Base-by-base conservation (phyloP, 2,113 vertebrate genomes). In the Oophaga pumilio region DNA sequence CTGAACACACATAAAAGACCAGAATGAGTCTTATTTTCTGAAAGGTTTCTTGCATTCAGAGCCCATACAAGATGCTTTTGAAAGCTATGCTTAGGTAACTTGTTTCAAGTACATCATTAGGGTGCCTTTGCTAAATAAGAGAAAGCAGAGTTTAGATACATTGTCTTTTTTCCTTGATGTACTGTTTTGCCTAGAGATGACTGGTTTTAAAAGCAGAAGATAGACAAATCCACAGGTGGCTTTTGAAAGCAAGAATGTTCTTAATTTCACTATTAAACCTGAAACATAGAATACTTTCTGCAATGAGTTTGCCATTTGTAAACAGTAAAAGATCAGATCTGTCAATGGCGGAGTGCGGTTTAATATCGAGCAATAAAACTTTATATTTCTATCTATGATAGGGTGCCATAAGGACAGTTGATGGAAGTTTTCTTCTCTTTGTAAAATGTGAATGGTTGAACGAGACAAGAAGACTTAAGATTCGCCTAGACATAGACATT, bases 51-150 rank as follows among this genome's bases (percentile, higher is more conserved):
- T 76, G 80, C 62, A 84, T 88, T 88, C 87, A 88, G 60, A 43
- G 56, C 43, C 43, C 68, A 76, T 69, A 84, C 87, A 84, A 84
- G 87, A 88, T 88, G 87, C 87, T 88, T 77, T 84, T 88, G 71
- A 84, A 88, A 84, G 80, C 80, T 66, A 18, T 68, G 73, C 80
- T 74, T 84, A 84, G 87, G 4, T 85, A 89, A 92, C 89, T 93
- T 91, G 88, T 91, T 89, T 84, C 22, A 68, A 91, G 56, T 88
- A 91, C 1, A 74, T 89, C 92, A 89, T 77, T 87, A 84, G 91
- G 89, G 85, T 24, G 81, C 66, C 71, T 84, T 8, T 84, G 76
- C 20, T 79, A 50, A 73, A 89, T 69, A 91, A 66, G 11, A 84
- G 74, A 28, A 77, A 88, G 13, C 43, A 49, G 14, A 0, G 82